Base-by-base conservation (phyloP, 2,888 invertebrate genomes). In the Scelioninae gen. 2 region DNA sequence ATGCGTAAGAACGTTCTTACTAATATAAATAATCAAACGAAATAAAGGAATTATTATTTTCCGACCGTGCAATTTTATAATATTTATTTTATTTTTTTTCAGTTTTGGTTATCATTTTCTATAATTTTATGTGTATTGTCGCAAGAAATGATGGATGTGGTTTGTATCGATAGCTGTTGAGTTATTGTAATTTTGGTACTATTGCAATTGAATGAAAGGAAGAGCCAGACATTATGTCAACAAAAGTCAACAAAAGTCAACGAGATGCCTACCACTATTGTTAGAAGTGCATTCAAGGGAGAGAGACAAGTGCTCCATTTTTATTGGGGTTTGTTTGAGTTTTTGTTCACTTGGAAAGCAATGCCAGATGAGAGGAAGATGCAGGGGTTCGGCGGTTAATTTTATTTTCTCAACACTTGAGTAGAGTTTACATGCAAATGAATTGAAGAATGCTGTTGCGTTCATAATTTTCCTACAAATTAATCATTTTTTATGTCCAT, bases 221-320 rank as follows among this genome's bases (percentile, higher is more conserved):
- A 53, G n/a, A n/a, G 7, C 15, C 43, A 25, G 13, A 16, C 15
- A 52, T 43, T 64, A 45, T 64, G 63, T 64, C 52, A 53, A 64
- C 53, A n/a, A n/a, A n/a, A n/a, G n/a, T n/a, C n/a, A 53, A 64
- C 52, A 53, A 22, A 64, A 64, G 63, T 64, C 63, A 64, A 64
- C 13, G 45, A 64, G 58, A 52, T 58, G 43, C 63, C n/a, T 52
- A 35, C 7, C 25, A 45, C 35, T 45, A 64, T 53, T 53, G 53
- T 64, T 64, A 22, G 33, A 45, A 28, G 53, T 53, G 33, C 25
- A 18, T 16, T 52, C 53, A 45, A 35, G 63, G 52, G 45, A 64
- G 45, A 64, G 53, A 53, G 63, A 53, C 63, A 64, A 64, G 63
- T 64, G 53, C 25, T 53, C 25, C 45, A 45, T 52, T 64, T 64